These are phyloP conservation scores for Lasaia peninsularis DNA, from an alignment of 1,140 invertebrate species.

Conservation along the genomic window DNA sequence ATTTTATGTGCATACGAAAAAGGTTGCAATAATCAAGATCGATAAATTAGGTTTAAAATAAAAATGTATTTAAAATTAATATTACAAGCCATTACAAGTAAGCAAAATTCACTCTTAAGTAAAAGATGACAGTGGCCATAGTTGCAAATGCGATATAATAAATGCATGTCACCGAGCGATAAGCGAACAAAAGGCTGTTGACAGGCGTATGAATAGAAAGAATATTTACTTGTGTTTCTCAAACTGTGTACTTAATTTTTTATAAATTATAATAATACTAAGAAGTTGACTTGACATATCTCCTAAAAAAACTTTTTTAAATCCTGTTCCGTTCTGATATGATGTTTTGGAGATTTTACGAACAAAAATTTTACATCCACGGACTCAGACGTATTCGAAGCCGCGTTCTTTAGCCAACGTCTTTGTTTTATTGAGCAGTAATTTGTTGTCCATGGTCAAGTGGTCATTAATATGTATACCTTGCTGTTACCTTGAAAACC, in stretches of 20 bases:
- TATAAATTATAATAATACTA: not conserved
- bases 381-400: constrained; percentile 6
- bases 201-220: not conserved
- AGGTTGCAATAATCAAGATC: no score
- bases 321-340: constrained; percentile 3
- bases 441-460: not conserved
- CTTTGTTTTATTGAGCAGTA: not conserved
- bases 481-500: not conserved
- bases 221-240: not conserved
- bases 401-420: not conserved
- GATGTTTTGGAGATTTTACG: not conserved
- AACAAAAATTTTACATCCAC: not conserved
- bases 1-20: no score
- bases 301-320: not conserved
- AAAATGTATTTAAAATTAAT: not conserved
- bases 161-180: not conserved
- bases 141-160: not conserved
- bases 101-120: not conserved
- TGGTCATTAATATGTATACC: not conserved
- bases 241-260: not conserved
- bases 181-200: not conserved
- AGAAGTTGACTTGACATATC: not conserved
- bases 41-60: no score
- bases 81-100: not conserved
- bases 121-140: not conserved